phyloP scores from a whole-genome alignment of 2,888 invertebrate genomes.

The Priocnemis perturbator region DNA sequence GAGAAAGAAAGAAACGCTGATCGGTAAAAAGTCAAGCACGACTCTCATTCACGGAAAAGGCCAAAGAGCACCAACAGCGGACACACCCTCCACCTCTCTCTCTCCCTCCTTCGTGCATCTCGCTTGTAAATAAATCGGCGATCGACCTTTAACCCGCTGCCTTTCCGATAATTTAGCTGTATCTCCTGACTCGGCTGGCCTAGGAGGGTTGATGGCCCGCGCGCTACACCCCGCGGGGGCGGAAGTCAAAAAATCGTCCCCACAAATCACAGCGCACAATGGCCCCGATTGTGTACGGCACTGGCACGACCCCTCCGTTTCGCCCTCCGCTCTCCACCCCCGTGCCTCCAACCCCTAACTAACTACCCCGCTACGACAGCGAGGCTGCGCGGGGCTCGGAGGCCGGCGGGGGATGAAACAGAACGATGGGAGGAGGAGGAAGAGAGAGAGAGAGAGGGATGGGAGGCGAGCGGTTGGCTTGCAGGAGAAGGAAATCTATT shows the following conservation, averaged over 20 bases:
- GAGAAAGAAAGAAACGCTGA: no score
- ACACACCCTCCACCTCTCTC: not conserved
- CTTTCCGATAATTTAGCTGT: constrained; percentile 64
- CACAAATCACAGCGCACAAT: constrained; percentile 74
- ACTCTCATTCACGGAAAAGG: no score
- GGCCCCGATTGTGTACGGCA: constrained; percentile 71
- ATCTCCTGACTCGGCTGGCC: constrained; percentile 50
- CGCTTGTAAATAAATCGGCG: constrained; percentile 50
- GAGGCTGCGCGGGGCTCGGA: constrained; percentile 2
- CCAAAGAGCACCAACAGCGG: no score
- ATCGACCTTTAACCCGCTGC: constrained; percentile 54
- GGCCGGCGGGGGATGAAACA: constrained; percentile 25
- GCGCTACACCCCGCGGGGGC: constrained; percentile 46
- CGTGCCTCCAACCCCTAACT: constrained; percentile 60
- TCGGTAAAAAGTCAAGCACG: no score
- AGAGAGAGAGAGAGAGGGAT: constrained; percentile 34
- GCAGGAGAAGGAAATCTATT: constrained; percentile 71
- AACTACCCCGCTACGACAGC: constrained; percentile 54
- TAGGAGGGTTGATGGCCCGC: constrained; percentile 39
- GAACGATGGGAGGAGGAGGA: constrained; percentile 17
- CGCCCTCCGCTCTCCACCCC: constrained; percentile 25
- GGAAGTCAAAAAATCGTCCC: constrained; percentile 74
- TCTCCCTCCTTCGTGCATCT: not conserved
- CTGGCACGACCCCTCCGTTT: constrained; percentile 40
- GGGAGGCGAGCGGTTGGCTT: constrained; percentile 36